Evolutionary conservation across 2,113 vertebrate genomes (phyloP).

Genomic region (Nanger granti): DNA sequence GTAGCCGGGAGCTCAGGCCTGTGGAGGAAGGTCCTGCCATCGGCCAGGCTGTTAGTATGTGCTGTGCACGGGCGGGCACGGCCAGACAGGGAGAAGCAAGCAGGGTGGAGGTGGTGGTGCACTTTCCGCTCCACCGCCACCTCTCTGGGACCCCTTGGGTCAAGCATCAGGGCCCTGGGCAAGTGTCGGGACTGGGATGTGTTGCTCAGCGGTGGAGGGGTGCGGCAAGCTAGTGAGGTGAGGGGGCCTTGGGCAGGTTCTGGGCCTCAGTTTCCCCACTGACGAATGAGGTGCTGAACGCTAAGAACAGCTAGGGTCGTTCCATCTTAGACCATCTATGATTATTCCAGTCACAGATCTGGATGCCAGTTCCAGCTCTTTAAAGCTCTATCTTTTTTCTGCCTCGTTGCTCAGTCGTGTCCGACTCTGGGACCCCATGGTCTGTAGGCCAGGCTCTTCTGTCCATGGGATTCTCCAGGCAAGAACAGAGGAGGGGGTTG

Average conservation of each 20-base stretch:
- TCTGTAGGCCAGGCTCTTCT: neutral
- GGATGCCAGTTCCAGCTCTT: neutral
- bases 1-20: neutral
- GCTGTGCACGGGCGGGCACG: rapidly evolving
- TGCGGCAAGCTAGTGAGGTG: rapidly evolving
- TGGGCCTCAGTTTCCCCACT: neutral
- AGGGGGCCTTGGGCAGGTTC: neutral
- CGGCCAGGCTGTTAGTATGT: neutral
- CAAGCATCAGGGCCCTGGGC: rapidly evolving
- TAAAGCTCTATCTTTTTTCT: neutral
- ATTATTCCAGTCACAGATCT: neutral
- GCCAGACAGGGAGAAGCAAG: neutral
- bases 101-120: neutral
- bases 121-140: rapidly evolving
- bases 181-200: neutral
- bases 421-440: neutral
- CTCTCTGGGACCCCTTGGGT: neutral
- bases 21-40: neutral
- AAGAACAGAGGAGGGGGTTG: neutral
- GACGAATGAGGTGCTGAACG: neutral
- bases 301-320: neutral
- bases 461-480: neutral
- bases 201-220: neutral
- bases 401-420: neutral
- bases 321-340: neutral